Conservation (phyloP, 2,797 vertebrate genomes). For the Crocidura indochinensis region DNA sequence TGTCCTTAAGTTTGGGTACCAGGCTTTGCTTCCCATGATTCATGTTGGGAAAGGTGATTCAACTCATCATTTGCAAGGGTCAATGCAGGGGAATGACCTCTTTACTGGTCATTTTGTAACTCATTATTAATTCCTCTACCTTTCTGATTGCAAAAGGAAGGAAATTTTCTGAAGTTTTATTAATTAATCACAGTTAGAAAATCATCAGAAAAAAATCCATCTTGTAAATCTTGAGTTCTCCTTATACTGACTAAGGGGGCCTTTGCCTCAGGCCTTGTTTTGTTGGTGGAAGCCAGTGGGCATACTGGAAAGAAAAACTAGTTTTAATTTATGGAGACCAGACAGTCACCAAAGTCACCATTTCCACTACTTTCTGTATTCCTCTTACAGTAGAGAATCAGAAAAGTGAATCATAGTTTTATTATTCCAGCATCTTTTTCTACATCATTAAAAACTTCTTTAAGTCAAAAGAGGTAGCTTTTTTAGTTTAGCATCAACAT, state of each 20-base stretch:
- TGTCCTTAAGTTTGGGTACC: slow-evolving; percentile 61
- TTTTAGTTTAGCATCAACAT: slow-evolving; percentile 40
- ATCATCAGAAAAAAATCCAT: slow-evolving; percentile 56
- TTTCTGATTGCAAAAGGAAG: slow-evolving; percentile 70
- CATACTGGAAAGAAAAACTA: neutral
- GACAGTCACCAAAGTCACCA: neutral
- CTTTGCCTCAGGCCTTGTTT: neutral
- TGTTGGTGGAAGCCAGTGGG: neutral
- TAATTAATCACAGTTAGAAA: slow-evolving; percentile 75
- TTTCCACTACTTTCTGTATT: neutral
- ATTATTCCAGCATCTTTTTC: neutral
- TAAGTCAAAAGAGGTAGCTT: slow-evolving; percentile 6
- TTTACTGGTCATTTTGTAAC: slow-evolving; percentile 31
- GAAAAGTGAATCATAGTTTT: neutral
- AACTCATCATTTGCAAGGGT: slow-evolving; percentile 54
- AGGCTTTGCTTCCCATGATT: slow-evolving; percentile 43
- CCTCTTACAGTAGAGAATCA: neutral
- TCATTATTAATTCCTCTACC: slow-evolving; percentile 61
- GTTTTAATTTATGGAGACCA: neutral
- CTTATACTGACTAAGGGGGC: neutral
- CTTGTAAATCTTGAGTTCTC: slow-evolving; percentile 2
- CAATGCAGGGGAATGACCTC: slow-evolving; percentile 66
- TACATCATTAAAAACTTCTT: neutral
- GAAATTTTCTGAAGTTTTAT: slow-evolving; percentile 69
- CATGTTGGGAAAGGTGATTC: slow-evolving; percentile 63